These are phyloP conservation scores for Leptopilina myrica DNA, from an alignment of 2,888 invertebrate species.

Conservation along the genomic window DNA sequence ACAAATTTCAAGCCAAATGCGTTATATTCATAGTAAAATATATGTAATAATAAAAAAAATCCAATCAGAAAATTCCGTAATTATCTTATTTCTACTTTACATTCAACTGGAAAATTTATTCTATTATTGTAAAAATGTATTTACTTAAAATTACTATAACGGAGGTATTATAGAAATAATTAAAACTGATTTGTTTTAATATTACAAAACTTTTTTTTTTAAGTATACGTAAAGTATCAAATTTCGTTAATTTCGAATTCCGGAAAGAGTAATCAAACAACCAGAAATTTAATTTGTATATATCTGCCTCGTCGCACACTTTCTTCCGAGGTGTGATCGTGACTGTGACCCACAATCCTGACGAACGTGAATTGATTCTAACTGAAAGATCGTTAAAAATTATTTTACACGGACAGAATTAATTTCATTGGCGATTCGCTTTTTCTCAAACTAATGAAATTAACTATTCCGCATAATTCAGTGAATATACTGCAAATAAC, in stretches of 20 bases:
- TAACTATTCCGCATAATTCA: not conserved
- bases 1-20: too few species aligned
- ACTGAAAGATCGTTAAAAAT: not conserved
- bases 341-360: slow-evolving; percentile 18
- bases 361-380: not conserved
- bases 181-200: too few species aligned
- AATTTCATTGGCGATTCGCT: not conserved
- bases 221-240: not conserved
- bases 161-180: too few species aligned
- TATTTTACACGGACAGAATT: not conserved
- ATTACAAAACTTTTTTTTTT: not conserved
- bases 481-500: not conserved
- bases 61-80: too few species aligned
- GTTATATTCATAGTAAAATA: too few species aligned
- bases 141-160: too few species aligned
- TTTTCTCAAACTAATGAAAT: not conserved
- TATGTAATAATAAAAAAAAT: too few species aligned
- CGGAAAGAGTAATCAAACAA: not conserved
- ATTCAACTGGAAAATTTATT: too few species aligned
- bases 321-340: not conserved
- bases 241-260: not conserved
- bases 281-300: not conserved
- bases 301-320: not conserved
- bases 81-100: too few species aligned
- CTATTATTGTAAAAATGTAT: too few species aligned